phyloP scores from a whole-genome alignment of 1,140 invertebrate species.

The Metopolophium dirhodum region DNA sequence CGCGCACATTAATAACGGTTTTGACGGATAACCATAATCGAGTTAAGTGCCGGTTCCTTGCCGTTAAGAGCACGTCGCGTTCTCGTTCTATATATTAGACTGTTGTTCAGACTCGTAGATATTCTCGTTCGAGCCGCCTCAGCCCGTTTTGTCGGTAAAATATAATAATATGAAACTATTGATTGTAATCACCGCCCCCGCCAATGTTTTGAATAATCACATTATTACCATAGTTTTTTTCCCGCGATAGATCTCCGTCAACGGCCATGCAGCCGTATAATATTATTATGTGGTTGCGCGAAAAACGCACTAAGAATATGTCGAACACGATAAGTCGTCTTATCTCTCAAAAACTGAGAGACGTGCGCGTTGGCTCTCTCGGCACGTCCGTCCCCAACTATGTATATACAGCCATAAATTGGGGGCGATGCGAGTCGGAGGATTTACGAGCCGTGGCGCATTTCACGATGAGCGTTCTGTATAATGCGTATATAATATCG shows the following conservation, averaged over 20 bases:
- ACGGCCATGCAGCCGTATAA: background rate
- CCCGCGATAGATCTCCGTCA: background rate
- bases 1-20: background rate
- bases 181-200: no score
- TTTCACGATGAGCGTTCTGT: background rate
- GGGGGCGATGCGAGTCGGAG: background rate
- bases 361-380: rapidly evolving
- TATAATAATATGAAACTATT: no score
- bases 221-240: no score
- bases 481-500: background rate
- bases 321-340: background rate
- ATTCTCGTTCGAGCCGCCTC: no score
- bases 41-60: background rate
- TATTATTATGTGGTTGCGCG: no score
- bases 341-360: background rate
- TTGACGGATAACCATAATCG: background rate
- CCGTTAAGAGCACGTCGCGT: background rate
- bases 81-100: background rate
- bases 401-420: background rate
- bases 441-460: background rate
- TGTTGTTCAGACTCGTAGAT: no score
- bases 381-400: background rate
- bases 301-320: background rate
- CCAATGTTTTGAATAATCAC: no score
- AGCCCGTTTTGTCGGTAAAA: no score